Evolutionary conservation across 2,113 vertebrate genomes (phyloP).

Genomic region (Tylochromis polylepis): DNA sequence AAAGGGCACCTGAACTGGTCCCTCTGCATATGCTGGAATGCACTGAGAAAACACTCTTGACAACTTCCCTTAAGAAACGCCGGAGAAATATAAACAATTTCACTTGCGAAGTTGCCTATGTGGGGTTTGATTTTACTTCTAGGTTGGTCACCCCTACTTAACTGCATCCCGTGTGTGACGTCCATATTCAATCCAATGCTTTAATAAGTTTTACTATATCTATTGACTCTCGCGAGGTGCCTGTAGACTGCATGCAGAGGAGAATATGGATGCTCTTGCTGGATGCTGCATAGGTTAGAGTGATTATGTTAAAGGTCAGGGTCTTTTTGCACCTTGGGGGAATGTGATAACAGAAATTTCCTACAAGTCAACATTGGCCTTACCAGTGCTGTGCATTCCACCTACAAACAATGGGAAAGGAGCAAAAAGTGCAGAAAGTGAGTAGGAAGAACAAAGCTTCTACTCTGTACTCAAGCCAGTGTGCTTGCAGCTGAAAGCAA

Average conservation of each 20-base stretch:
- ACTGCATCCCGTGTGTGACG: not conserved
- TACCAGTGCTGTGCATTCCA: constrained; percentile 20
- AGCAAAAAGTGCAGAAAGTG: not conserved
- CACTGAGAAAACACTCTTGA: not conserved
- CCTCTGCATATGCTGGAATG: not conserved
- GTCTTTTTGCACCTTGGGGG: constrained; percentile 27
- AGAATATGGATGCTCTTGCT: not conserved
- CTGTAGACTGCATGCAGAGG: not conserved
- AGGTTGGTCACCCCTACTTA: not conserved
- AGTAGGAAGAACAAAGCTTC: constrained; percentile 11
- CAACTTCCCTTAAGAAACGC: not conserved
- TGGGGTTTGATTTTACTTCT: not conserved
- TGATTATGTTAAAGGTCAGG: constrained; percentile 57
- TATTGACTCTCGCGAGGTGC: constrained; percentile 7
- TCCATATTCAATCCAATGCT: constrained; percentile 19
- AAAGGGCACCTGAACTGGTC: constrained; percentile 1
- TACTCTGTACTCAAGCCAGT: not conserved
- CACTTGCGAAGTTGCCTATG: not conserved
- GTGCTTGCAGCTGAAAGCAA: not conserved
- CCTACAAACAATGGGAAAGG: not conserved
- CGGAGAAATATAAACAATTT: not conserved
- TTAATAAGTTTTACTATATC: constrained; percentile 23
- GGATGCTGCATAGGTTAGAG: constrained; percentile 33
- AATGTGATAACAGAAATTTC: constrained; percentile 53
- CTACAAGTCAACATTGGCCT: not conserved